Base-by-base conservation (phyloP, 1,140 invertebrate genomes). In the Archegozetes longisetosus region DNA sequence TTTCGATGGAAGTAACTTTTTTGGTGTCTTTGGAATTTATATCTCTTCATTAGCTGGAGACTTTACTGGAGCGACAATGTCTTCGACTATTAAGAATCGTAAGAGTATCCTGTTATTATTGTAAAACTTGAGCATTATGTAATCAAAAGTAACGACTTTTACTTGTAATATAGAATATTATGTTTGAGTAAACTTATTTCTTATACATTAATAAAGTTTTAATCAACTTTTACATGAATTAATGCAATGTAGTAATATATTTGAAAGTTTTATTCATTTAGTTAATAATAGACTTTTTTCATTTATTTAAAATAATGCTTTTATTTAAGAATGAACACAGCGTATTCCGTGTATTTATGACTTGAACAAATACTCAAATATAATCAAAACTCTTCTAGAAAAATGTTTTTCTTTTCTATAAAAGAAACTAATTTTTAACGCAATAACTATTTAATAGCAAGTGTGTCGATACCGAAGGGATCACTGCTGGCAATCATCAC, bases 401-500 rank as follows among this genome's bases (percentile, higher is more conserved):
- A 40, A 9, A 17, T 40, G 32, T 40, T 40, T 9, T 40, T 9
- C 6, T 40, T 9, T 40, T 40, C 6, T 40, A 9, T 40, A 9
- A 40, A 40, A 9, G 17, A 40, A 9, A 40, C 17, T 9, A 40
- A 9, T 17, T 40, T 40, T 40, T 40, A 9, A 9, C 17, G 6
- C 6, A 40, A 9, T 40, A 40, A 40, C 17, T 9, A 6, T 40
- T 9, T 40, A 9, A 40, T 17, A 40, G 32, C 32, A 25, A 59
- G 69, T 54, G 68, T 65, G 54, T 67, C 74, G 13, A 81, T 81
- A 64, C 79, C 79, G n/a, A 73, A 74, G 72, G 91, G 92, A 62
- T 95, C 91, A 0, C 73, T 95, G 2, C 69, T 90, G 12, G 86
- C 91, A 0, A 92, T 96, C 62, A 55, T 85, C 0, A 73, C 93